Conservation (phyloP, 2,113 vertebrate species). For the Rhynchomys soricoides region DNA sequence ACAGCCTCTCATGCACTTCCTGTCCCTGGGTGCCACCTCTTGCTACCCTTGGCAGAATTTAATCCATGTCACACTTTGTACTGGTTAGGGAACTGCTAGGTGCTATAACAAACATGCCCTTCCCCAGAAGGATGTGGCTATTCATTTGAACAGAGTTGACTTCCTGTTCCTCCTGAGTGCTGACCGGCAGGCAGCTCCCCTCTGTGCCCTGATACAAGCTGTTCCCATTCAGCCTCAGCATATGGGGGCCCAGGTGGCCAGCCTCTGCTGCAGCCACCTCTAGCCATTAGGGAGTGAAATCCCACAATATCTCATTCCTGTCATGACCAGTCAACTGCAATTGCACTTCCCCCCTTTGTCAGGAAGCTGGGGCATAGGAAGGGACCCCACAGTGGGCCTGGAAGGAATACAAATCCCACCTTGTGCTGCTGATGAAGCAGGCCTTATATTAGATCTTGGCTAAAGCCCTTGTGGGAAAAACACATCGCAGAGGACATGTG, state of each 20-base stretch:
- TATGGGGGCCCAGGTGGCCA: accelerated
- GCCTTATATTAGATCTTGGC: too few relatives aligned
- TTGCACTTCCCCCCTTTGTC: background rate
- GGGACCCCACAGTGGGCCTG: accelerated
- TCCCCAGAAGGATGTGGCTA: accelerated
- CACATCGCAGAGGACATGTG: background rate
- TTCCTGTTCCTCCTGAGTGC: background rate
- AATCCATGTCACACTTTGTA: background rate
- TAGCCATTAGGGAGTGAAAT: background rate
- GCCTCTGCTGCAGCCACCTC: accelerated
- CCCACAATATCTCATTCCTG: accelerated
- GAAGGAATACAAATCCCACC: background rate
- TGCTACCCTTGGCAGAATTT: too few relatives aligned
- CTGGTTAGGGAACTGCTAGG: accelerated
- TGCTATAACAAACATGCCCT: background rate
- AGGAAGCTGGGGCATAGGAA: accelerated
- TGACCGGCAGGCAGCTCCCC: background rate
- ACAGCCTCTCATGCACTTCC: background rate
- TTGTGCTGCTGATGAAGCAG: too few relatives aligned
- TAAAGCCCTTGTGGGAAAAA: background rate
- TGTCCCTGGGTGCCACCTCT: accelerated
- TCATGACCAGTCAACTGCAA: accelerated
- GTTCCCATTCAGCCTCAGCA: background rate
- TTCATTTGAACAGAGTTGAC: background rate
- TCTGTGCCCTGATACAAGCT: background rate